phyloP scores from a whole-genome alignment of 1,140 invertebrate genomes.

The Trachymyrmex cornetzi region DNA sequence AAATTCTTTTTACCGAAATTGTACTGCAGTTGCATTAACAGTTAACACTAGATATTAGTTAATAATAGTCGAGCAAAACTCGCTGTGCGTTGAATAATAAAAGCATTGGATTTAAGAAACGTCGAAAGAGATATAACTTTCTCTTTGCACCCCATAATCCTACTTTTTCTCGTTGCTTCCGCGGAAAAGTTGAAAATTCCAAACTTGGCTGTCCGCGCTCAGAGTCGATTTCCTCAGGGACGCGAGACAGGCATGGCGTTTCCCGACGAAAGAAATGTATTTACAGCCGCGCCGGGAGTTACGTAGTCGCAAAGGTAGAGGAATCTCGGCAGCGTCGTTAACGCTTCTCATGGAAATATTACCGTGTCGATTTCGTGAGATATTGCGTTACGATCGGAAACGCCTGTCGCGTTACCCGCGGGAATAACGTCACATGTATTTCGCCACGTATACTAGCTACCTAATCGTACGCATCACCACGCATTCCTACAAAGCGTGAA shows the following conservation, averaged over 20 bases:
- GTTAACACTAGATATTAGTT: background rate
- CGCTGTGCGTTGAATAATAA: conserved; percentile 33
- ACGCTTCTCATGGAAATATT: conserved; percentile 72
- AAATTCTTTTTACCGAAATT: background rate
- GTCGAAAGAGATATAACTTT: conserved; percentile 41
- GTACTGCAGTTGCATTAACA: background rate
- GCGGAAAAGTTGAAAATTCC: conserved; percentile 67
- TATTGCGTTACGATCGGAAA: conserved; percentile 64
- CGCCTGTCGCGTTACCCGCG: conserved; percentile 59
- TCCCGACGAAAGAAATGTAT: conserved; percentile 73
- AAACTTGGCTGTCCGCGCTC: conserved; percentile 38
- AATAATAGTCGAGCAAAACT: background rate
- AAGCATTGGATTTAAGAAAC: conserved; percentile 35
- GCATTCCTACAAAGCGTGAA: conserved; percentile 48
- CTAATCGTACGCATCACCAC: conserved; percentile 62
- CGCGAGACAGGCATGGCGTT: conserved; percentile 58
- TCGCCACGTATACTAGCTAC: conserved; percentile 35
- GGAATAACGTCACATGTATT: conserved; percentile 53
- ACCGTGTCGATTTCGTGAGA: conserved; percentile 67
- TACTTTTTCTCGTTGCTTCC: conserved; percentile 46
- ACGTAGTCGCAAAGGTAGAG: conserved; percentile 34
- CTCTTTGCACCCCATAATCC: conserved; percentile 56
- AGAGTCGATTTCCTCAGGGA: conserved; percentile 77
- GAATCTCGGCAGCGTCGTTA: conserved; percentile 73
- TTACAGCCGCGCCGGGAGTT: conserved; percentile 67